Evolutionary conservation across 2,888 invertebrate genomes (phyloP).

Genomic region (Lamproptera curius): DNA sequence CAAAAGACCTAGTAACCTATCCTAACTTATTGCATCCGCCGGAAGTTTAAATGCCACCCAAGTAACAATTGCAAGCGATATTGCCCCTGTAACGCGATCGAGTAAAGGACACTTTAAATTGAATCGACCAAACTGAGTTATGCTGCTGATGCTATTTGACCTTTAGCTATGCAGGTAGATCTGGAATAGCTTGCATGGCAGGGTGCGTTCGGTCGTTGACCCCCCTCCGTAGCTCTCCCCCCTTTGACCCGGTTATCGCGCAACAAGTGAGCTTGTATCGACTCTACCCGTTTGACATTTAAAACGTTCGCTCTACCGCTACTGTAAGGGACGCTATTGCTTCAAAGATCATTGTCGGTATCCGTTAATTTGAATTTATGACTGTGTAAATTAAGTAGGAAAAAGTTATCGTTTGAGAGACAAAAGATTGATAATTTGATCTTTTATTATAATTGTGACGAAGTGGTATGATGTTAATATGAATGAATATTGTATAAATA

Average conservation of each 20-base stretch:
- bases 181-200: slow-evolving; percentile 58
- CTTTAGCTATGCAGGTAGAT: slow-evolving; percentile 53
- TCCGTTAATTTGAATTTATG: too few relatives aligned
- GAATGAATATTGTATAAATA: too few relatives aligned
- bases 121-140: slow-evolving; percentile 16
- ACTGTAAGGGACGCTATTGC: slow-evolving; percentile 11
- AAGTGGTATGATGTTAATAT: too few relatives aligned
- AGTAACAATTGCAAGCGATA: too few relatives aligned
- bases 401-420: too few relatives aligned
- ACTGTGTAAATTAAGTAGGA: too few relatives aligned
- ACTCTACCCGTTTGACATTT: slow-evolving; percentile 73
- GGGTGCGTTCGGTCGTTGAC: slow-evolving; percentile 64
- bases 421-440: too few relatives aligned
- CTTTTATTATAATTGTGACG: too few relatives aligned
- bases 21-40: not conserved
- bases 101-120: slow-evolving; percentile 4
- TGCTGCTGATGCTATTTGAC: slow-evolving; percentile 26
- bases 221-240: slow-evolving; percentile 40
- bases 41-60: too few relatives aligned
- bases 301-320: slow-evolving; percentile 24
- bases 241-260: slow-evolving; percentile 63
- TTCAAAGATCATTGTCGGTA: not conserved
- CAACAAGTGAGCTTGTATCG: slow-evolving; percentile 70
- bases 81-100: not conserved
- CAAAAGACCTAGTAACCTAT: too few relatives aligned